phyloP scores from a whole-genome alignment of 2,888 invertebrate genomes.

The Sisyra nigra region DNA sequence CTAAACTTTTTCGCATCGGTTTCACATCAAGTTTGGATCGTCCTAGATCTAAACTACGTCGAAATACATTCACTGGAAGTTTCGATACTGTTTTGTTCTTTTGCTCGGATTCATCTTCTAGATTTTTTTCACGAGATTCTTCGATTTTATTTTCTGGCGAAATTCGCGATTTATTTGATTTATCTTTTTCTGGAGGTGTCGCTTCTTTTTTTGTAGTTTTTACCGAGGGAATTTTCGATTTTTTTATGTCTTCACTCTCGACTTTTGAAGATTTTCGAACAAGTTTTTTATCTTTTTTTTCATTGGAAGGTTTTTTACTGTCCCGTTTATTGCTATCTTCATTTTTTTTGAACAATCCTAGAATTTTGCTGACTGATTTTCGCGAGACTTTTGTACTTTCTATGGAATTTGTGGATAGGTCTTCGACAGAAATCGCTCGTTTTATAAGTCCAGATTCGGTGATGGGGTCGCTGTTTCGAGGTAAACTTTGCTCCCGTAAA shows the following conservation, averaged over 20 bases:
- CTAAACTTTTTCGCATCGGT: slow-evolving; percentile 27
- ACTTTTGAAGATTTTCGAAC: slow-evolving; percentile 11
- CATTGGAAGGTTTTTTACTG: slow-evolving; percentile 14
- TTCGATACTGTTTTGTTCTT: slow-evolving; percentile 35
- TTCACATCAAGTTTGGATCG: slow-evolving; percentile 15
- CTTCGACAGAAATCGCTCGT: slow-evolving; percentile 55
- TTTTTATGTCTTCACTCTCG: slow-evolving; percentile 11
- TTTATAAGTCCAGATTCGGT: slow-evolving; percentile 53
- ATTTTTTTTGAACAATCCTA: slow-evolving; percentile 61
- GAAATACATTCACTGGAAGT: slow-evolving; percentile 23
- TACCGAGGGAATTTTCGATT: slow-evolving; percentile 14
- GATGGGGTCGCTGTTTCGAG: slow-evolving; percentile 29
- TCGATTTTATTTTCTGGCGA: too few relatives aligned
- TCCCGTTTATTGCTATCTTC: slow-evolving; percentile 33
- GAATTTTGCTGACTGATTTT: slow-evolving; percentile 55
- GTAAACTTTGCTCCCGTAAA: slow-evolving; percentile 50
- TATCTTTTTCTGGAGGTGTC: slow-evolving; percentile 2
- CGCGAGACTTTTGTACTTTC: slow-evolving; percentile 29
- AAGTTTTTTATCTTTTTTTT: slow-evolving; percentile 7
- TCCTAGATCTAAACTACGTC: slow-evolving; percentile 25
- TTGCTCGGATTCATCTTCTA: slow-evolving; percentile 15
- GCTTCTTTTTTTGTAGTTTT: slow-evolving; percentile 13
- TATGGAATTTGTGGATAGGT: slow-evolving; percentile 34
- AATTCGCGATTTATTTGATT: background rate
- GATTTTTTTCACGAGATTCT: too few relatives aligned